Evolutionary conservation across 2,888 invertebrate species (phyloP), one percentile per base, ranked within the genome.

Genomic region (Drosophila stalkeri): DNA sequence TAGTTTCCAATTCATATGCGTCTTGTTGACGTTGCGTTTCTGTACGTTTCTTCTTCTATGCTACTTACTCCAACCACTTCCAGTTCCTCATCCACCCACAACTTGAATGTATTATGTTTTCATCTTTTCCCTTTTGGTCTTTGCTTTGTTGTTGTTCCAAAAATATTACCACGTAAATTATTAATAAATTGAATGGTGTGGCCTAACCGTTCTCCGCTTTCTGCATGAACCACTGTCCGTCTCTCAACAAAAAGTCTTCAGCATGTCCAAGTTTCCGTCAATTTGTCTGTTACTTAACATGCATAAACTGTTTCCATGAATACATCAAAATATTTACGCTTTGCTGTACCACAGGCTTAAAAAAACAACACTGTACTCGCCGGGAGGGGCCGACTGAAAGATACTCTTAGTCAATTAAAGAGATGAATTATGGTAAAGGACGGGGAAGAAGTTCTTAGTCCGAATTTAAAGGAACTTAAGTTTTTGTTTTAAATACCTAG

Each of bases 121-220:
- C 61, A 65, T 79, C 69, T 72, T 64, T 80, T 85, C 62, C 44
- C 61, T 69, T 70, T 73, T 64, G 73, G 77, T 16, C 43, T 47
- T 65, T 60, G 62, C 52, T 66, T 72, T 71, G 72, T 71, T 66
- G 72, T 64, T 60, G 67, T 44, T 57, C 66, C 76, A 82, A 84
- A 90, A 90, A 86, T 90, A 90, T 89, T 89, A 82, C 89, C 87
- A 89, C 90, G 87, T 89, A 90, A 89, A 89, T 90, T 85, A 87
- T 89, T 90, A 85, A 90, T 87, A 87, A 87, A 85, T 79, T 85
- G 88, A 78, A 83, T 72, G 78, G 78, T 73, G 68, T 54, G 57
- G 64, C 52, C 56, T 47, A 61, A 65, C 71, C 63, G 44, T 39
- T 51, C 52, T 39, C 51, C 20, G 16, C n/a, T 35, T 16, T 20